Percentiles rank a stretch among this genome's conserved stretches.
phyloP scores from a whole-genome alignment of 2,888 invertebrate species.

The Zeuzera pyrina region DNA sequence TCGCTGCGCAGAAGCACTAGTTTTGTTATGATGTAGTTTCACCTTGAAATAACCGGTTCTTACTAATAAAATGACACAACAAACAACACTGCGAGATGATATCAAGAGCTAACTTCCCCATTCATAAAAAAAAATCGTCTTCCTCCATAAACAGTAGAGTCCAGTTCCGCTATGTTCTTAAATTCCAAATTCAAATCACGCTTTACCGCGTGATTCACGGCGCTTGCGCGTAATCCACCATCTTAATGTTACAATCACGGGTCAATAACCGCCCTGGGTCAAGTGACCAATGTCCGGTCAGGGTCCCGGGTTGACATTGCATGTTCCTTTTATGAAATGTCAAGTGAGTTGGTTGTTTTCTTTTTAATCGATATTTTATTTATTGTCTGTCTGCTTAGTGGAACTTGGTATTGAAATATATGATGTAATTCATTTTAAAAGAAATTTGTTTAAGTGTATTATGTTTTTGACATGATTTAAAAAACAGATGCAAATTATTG shows the following conservation, averaged over 20 bases:
- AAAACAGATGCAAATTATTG: too few species aligned
- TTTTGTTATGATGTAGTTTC: too few species aligned
- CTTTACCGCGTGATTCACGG: constrained; percentile 29
- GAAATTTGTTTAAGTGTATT: too few species aligned
- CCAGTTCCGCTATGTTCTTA: constrained; percentile 12
- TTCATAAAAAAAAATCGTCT: constrained; percentile 7
- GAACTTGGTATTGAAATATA: too few species aligned
- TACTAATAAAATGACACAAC: too few species aligned
- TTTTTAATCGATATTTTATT: constrained; percentile 15
- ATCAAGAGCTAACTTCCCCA: constrained; percentile 11
- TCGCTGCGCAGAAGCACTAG: too few species aligned
- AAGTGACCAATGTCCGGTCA: constrained; percentile 48
- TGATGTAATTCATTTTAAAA: too few species aligned
- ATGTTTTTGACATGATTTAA: too few species aligned
- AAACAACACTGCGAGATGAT: constrained; percentile 4
- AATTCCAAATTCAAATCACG: constrained; percentile 35
- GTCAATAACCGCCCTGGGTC: constrained; percentile 32
- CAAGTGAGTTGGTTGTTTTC: constrained; percentile 17
- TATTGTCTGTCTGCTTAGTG: neutral
- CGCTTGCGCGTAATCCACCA: constrained; percentile 46
- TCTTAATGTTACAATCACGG: constrained; percentile 32
- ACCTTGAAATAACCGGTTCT: too few species aligned
- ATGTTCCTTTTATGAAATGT: constrained; percentile 30
- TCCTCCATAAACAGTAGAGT: too few species aligned
- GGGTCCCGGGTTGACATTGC: constrained; percentile 49